These are phyloP conservation scores for Tetrax tetrax DNA, from an alignment of 2,113 vertebrate species.

Conservation along the genomic window DNA sequence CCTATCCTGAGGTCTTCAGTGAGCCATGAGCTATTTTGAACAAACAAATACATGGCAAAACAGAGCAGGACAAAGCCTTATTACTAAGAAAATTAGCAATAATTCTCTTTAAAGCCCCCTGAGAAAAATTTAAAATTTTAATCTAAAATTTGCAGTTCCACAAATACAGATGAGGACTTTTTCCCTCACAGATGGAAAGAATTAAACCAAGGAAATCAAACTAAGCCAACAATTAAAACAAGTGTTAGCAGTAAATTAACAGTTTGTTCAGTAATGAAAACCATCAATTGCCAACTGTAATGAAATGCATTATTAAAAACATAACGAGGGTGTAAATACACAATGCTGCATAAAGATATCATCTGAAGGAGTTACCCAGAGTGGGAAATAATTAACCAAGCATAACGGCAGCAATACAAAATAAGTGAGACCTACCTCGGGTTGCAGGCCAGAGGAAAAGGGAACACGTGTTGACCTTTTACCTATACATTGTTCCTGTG, in stretches of 20 bases:
- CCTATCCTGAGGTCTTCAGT: background rate
- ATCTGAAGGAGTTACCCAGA: constrained; percentile 8
- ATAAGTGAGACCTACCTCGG: background rate
- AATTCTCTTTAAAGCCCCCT: background rate
- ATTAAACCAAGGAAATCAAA: constrained; percentile 35
- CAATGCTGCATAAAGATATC: constrained; percentile 18
- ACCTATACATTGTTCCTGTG: background rate
- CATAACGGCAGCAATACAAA: background rate
- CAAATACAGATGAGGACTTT: background rate
- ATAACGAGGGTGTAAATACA: constrained; percentile 50
- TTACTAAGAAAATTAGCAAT: background rate
- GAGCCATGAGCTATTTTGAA: background rate
- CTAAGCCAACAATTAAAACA: constrained; percentile 50
- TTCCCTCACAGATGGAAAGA: constrained; percentile 25
- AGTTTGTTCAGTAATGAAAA: constrained; percentile 60
- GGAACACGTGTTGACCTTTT: rapidly evolving
- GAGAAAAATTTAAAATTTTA: background rate
- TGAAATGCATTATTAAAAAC: constrained; percentile 67
- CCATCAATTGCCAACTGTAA: constrained; percentile 54
- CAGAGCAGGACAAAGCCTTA: background rate
- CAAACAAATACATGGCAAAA: background rate
- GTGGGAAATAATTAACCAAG: background rate
- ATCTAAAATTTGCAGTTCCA: background rate
- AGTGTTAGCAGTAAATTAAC: constrained; percentile 48
- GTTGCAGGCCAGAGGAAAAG: background rate